A percentile compares a stretch with the other conserved stretches of the same genome.
Evolutionary conservation across 2,113 vertebrate genomes (phyloP).

Genomic region (Platysteira castanea): DNA sequence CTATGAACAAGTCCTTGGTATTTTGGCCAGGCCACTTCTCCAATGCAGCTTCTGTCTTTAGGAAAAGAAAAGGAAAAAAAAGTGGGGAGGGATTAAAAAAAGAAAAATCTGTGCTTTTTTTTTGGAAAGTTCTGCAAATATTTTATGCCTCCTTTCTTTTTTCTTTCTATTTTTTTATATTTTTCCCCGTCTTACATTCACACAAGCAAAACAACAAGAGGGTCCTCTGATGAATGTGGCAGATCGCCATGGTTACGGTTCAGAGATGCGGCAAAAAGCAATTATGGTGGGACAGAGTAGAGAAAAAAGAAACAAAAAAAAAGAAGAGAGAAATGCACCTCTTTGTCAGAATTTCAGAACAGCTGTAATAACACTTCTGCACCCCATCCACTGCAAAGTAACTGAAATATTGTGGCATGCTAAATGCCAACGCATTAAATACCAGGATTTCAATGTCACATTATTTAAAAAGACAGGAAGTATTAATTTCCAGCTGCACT

Average conservation of each 20-base stretch:
- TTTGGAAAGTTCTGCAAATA: constrained; percentile 67
- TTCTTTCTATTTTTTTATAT: neutral
- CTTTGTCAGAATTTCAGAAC: constrained; percentile 87
- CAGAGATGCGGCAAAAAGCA: constrained; percentile 84
- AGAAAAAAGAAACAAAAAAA: neutral
- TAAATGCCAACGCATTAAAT: constrained; percentile 78
- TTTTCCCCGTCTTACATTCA: constrained; percentile 50
- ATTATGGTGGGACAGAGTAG: constrained; percentile 78
- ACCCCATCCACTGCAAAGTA: constrained; percentile 79
- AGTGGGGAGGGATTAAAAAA: neutral
- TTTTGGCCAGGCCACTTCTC: neutral
- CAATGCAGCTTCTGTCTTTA: constrained; percentile 23
- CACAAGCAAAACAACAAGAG: constrained; percentile 81
- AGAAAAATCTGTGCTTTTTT: neutral
- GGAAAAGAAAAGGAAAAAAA: neutral
- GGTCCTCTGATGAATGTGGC: constrained; percentile 80
- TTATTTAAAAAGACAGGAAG: constrained; percentile 80
- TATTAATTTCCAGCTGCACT: constrained; percentile 79
- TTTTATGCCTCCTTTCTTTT: constrained; percentile 55
- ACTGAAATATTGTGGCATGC: constrained; percentile 80
- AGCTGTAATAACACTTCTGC: constrained; percentile 85
- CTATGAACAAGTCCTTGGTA: constrained; percentile 15
- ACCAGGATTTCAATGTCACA: constrained; percentile 75
- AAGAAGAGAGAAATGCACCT: constrained; percentile 74
- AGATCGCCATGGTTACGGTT: constrained; percentile 85